phyloP scores from a whole-genome alignment of 2,113 vertebrate species.

The Odobenus rosmarus region DNA sequence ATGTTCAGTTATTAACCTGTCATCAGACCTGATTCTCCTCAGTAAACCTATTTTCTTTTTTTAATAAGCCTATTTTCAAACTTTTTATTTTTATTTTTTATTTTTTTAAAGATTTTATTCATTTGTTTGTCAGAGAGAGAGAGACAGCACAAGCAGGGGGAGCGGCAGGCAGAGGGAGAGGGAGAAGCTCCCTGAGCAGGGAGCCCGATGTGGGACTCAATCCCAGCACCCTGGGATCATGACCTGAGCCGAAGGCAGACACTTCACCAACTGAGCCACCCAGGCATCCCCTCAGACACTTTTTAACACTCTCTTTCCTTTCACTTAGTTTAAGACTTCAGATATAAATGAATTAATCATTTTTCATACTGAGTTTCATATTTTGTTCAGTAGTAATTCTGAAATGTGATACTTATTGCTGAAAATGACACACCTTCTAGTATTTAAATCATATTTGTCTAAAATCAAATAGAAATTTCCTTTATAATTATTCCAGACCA shows the following conservation, averaged over 20 bases:
- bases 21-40: not conserved
- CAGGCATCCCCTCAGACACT: not conserved
- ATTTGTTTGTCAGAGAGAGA: not conserved
- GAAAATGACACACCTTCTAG: not conserved
- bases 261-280: no score
- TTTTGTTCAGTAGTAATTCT: not conserved
- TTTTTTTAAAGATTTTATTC: not conserved
- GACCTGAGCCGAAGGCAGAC: no score
- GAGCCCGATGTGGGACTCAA: not conserved
- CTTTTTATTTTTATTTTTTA: not conserved
- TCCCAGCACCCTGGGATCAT: not conserved
- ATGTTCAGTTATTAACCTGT: not conserved
- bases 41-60: not conserved
- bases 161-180: not conserved
- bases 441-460: not conserved
- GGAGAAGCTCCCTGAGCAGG: not conserved
- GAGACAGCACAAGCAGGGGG: not conserved
- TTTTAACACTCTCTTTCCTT: not conserved
- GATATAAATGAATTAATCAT: not conserved
- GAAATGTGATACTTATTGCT: not conserved
- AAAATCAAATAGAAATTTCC: constrained; percentile 7
- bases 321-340: not conserved
- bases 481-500: not conserved
- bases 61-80: not conserved
- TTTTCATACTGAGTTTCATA: not conserved